Evolutionary conservation across 1,140 invertebrate genomes (phyloP).

Genomic region (roundworm (Caenorhabditis elegans)): DNA sequence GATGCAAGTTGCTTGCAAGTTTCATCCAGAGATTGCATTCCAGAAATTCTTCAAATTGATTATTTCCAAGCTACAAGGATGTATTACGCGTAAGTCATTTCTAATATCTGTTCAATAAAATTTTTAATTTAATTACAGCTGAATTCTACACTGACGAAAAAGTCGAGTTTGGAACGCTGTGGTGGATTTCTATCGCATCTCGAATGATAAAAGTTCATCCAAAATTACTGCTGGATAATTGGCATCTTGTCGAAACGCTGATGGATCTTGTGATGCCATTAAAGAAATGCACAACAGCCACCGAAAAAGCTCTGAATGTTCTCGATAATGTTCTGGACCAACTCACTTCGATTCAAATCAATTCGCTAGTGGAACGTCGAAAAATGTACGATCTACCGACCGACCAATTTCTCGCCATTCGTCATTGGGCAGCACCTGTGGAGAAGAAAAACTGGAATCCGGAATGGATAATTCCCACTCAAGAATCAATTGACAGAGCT

Average conservation of each 20-base stretch:
- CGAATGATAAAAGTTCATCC: constrained; percentile 39
- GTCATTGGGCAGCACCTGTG: constrained; percentile 79
- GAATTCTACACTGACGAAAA: constrained; percentile 59
- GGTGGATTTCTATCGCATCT: constrained; percentile 54
- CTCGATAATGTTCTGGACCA: constrained; percentile 69
- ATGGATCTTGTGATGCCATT: constrained; percentile 46
- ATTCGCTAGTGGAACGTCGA: constrained; percentile 71
- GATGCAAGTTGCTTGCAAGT: constrained; percentile 75
- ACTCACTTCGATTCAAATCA: constrained; percentile 71
- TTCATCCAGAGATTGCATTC: constrained; percentile 73
- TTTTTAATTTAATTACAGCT: constrained; percentile 42
- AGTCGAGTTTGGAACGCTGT: constrained; percentile 56
- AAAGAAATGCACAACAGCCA: constrained; percentile 51
- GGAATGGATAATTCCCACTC: constrained; percentile 77
- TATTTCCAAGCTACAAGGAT: constrained; percentile 66
- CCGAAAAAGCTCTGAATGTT: constrained; percentile 57
- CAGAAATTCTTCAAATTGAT: constrained; percentile 55
- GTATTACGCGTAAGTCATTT: constrained; percentile 67
- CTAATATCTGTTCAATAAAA: neutral
- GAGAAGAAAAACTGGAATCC: constrained; percentile 74
- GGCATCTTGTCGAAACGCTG: constrained; percentile 28
- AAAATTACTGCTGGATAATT: constrained; percentile 33
- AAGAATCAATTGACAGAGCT: constrained; percentile 74
- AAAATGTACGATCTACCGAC: constrained; percentile 70
- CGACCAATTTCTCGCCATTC: constrained; percentile 76